Evolutionary conservation across 2,888 invertebrate genomes (phyloP).

Genomic region (Elysia crispata): DNA sequence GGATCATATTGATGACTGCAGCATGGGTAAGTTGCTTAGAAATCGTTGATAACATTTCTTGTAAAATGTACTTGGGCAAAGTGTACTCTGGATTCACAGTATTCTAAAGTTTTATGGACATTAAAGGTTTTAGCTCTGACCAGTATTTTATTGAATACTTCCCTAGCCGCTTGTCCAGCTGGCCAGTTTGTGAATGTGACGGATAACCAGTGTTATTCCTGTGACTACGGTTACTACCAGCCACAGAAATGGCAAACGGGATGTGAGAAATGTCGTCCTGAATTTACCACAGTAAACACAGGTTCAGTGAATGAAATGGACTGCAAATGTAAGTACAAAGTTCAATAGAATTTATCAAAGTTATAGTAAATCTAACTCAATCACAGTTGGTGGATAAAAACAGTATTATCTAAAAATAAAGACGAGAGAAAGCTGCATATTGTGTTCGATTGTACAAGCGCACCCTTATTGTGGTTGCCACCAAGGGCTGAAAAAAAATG

Average conservation of each 20-base stretch:
- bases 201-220: slow-evolving; percentile 40
- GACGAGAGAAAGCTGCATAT: too few relatives aligned
- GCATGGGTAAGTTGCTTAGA: slow-evolving; percentile 49
- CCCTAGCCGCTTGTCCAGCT: slow-evolving; percentile 26
- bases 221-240: slow-evolving; percentile 50
- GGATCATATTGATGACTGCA: slow-evolving; percentile 44
- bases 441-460: too few relatives aligned
- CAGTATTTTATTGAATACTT: neutral
- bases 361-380: too few relatives aligned
- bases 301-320: neutral
- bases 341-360: too few relatives aligned
- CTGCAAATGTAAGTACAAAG: slow-evolving; percentile 23
- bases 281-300: slow-evolving; percentile 18
- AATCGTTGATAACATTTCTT: too few relatives aligned
- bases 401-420: too few relatives aligned
- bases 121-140: too few relatives aligned
- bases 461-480: too few relatives aligned
- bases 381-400: too few relatives aligned
- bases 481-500: too few relatives aligned
- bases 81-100: neutral
- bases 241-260: slow-evolving; percentile 34
- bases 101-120: neutral
- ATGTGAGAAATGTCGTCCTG: slow-evolving; percentile 36
- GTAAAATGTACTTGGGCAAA: neutral
- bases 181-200: slow-evolving; percentile 25